Evolutionary conservation across 2,888 invertebrate genomes (phyloP), one percentile per base, ranked within the genome.

Genomic region (Acleris cristana): DNA sequence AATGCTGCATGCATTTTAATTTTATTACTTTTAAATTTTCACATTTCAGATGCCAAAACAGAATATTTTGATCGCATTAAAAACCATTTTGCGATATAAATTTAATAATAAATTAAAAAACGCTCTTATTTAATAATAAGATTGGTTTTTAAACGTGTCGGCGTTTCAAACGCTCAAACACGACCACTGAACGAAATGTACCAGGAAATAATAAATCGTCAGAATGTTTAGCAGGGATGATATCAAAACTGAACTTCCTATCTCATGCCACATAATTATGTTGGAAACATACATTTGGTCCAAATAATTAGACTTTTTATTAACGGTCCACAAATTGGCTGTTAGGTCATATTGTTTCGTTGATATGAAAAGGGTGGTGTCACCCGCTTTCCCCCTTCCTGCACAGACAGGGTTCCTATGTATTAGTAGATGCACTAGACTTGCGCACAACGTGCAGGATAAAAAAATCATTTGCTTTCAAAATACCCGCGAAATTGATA

Each of bases 381-480:
- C 45, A 48, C 49, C 56, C 34, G 21, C 34, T 61, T 23, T 10
- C 61, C 16, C 44, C 52, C 44, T 18, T 12, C 45, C 56, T 26
- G 21, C 44, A 40, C 19, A 55, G 49, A 44, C 51, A 55, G 55
- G 44, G 12, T 65, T 60, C 21, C 49, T 65, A 44, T 56, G 65
- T 60, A 65, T 55, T 60, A 48, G 65, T 55, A 45, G 21, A 59
- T 65, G 59, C 55, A 55, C 51, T 65, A 65, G 65, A 65, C 60
- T 19, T 65, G 65, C 65, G 60, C 55, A 55, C 18, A 34, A 10
- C 34, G 34, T 65, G 3, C 14, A 49, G 49, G 6, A 7, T 34
- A n/a, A 23, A 21, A 16, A 45, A 19, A 8, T 19, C 1, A 45
- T n/a, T 23, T 18, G 23, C 19, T 45, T 45, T 6, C 3, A 12